A percentile compares a stretch with the other conserved stretches of the same genome.
These are phyloP conservation scores for Premnoplex brunnescens DNA, from an alignment of 2,797 vertebrate genomes.

Conservation along the genomic window DNA sequence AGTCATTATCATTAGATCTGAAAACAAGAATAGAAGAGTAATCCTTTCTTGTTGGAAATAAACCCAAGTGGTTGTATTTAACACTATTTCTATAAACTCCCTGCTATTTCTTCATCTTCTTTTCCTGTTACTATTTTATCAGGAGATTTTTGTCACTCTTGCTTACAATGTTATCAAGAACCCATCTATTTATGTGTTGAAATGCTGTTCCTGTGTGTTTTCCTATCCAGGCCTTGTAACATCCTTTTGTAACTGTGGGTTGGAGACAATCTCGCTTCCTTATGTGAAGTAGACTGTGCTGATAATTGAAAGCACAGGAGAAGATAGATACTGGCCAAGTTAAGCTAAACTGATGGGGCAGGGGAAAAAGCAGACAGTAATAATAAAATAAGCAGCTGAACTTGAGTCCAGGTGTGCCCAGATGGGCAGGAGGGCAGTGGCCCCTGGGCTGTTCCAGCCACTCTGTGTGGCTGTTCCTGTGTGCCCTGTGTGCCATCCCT, in stretches of 20 bases:
- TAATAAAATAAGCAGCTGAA: not conserved
- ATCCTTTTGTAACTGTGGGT: not conserved
- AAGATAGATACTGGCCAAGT: not conserved
- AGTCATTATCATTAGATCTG: not conserved
- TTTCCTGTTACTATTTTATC: not conserved
- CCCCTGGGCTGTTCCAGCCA: not conserved
- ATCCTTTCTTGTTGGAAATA: not conserved
- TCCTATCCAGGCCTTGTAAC: not conserved
- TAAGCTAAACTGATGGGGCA: not conserved
- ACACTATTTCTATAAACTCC: not conserved
- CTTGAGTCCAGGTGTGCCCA: not conserved
- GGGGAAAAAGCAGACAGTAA: accelerated
- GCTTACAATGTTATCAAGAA: not conserved
- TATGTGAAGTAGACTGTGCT: not conserved
- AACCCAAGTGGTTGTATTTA: not conserved
- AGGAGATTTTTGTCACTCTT: not conserved
- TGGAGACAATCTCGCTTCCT: not conserved
- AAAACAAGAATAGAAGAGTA: not conserved
- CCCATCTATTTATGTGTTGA: not conserved
- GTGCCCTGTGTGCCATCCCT: not conserved
- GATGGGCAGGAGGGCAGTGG: not conserved
- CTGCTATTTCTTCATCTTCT: not conserved
- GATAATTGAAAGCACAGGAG: not conserved
- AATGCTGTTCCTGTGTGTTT: not conserved
- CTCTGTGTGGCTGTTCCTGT: not conserved